Conservation (phyloP, 2,797 vertebrate species). For the Spinus olivaceus region DNA sequence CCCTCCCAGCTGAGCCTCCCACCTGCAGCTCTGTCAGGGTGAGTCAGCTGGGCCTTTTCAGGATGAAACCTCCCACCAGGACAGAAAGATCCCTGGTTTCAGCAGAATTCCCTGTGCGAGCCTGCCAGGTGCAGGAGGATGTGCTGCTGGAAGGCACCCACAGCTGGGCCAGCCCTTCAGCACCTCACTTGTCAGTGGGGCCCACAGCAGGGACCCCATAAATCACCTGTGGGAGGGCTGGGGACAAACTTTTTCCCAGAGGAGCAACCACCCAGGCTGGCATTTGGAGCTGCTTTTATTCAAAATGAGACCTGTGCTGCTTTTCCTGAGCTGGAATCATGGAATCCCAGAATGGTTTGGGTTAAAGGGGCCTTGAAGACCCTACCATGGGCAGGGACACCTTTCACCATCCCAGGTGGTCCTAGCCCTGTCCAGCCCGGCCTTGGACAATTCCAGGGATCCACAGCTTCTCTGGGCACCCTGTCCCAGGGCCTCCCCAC, state of each 20-base stretch:
- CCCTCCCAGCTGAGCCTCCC: neutral
- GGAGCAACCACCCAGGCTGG: neutral
- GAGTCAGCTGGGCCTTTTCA: neutral
- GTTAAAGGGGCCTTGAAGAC: neutral
- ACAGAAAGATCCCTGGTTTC: fast-evolving
- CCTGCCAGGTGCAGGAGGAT: neutral
- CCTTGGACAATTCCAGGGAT: neutral
- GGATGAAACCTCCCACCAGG: neutral
- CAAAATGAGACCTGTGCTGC: neutral
- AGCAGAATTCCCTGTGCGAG: fast-evolving
- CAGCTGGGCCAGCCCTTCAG: fast-evolving
- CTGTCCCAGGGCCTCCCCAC: neutral
- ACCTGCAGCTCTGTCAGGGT: neutral
- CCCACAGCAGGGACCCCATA: fast-evolving
- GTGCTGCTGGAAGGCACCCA: neutral
- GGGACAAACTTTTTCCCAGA: neutral
- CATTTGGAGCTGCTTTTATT: neutral
- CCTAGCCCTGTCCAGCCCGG: fast-evolving
- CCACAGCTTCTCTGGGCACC: neutral
- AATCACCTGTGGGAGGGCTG: fast-evolving
- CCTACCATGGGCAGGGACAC: neutral
- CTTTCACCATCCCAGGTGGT: fast-evolving
- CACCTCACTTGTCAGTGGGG: fast-evolving
- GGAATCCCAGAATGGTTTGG: neutral
- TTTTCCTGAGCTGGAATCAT: neutral